Conservation (phyloP, 2,888 invertebrate species). For the Oscheius sp. region DNA sequence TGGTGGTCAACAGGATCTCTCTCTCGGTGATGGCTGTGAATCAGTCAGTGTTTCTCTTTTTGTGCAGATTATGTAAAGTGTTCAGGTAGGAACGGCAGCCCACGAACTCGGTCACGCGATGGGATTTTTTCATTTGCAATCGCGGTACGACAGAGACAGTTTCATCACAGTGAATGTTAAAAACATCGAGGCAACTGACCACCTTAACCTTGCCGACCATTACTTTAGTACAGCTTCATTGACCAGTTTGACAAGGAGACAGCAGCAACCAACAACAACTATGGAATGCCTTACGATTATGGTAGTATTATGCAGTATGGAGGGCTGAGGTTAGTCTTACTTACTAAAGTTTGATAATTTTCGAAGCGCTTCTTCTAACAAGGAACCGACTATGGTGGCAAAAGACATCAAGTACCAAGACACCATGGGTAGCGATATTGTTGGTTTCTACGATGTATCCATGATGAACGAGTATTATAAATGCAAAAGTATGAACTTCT, state of each 20-base stretch:
- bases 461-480: conserved; percentile 70
- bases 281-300: conserved; percentile 67
- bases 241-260: conserved; percentile 68
- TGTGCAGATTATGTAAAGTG: neutral
- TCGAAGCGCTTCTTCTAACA: conserved; percentile 52
- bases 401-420: conserved; percentile 55
- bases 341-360: neutral
- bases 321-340: conserved; percentile 36
- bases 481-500: conserved; percentile 52
- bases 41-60: conserved; percentile 42
- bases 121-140: conserved; percentile 70
- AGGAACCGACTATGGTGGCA: conserved; percentile 57
- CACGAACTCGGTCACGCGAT: conserved; percentile 71
- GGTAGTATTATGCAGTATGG: conserved; percentile 67
- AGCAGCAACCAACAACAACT: conserved; percentile 64
- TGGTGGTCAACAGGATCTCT: conserved; percentile 65
- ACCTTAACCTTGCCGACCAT: neutral
- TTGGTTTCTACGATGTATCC: conserved; percentile 64
- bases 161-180: conserved; percentile 33
- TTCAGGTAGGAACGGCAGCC: conserved; percentile 69
- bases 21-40: conserved; percentile 68
- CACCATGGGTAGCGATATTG: conserved; percentile 63
- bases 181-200: conserved; percentile 25
- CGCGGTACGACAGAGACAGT: conserved; percentile 61
- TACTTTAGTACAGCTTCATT: conserved; percentile 33